Conservation (phyloP, 1,140 invertebrate species). For the Eumeta japonica region DNA sequence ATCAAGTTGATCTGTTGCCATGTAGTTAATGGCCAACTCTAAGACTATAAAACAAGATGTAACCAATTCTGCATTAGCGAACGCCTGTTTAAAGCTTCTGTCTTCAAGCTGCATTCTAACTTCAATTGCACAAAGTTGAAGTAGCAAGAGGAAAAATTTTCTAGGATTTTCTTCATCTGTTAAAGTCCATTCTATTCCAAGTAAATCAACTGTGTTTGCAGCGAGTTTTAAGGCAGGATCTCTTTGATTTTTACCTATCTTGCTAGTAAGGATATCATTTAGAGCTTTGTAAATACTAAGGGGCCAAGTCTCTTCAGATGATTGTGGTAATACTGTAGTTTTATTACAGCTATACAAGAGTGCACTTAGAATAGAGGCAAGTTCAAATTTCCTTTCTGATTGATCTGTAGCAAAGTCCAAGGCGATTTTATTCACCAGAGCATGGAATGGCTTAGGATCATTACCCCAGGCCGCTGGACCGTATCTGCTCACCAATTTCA, state of each 20-base stretch:
- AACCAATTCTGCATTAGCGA: slow-evolving; percentile 72
- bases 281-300: slow-evolving; percentile 75
- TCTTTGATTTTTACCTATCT: slow-evolving; percentile 82
- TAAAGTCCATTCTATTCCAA: slow-evolving; percentile 83
- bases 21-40: slow-evolving; percentile 77
- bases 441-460: slow-evolving; percentile 73
- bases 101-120: slow-evolving; percentile 90
- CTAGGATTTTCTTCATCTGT: slow-evolving; percentile 76
- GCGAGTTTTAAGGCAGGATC: slow-evolving; percentile 84
- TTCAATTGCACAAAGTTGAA: slow-evolving; percentile 87
- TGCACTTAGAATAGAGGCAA: slow-evolving; percentile 73
- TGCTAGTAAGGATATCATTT: slow-evolving; percentile 79
- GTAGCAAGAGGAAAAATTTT: slow-evolving; percentile 78
- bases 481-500: slow-evolving; percentile 67
- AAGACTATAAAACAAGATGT: slow-evolving; percentile 82
- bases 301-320: slow-evolving; percentile 74
- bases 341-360: slow-evolving; percentile 72
- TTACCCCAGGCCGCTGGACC: slow-evolving; percentile 72
- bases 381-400: slow-evolving; percentile 82
- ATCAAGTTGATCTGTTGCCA: slow-evolving; percentile 78
- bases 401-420: slow-evolving; percentile 85
- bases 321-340: slow-evolving; percentile 60
- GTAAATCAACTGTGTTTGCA: slow-evolving; percentile 73
- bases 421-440: slow-evolving; percentile 79
- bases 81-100: slow-evolving; percentile 75